Evolutionary conservation across 2,797 vertebrate genomes (phyloP).

Genomic region (Phoebastria nigripes): DNA sequence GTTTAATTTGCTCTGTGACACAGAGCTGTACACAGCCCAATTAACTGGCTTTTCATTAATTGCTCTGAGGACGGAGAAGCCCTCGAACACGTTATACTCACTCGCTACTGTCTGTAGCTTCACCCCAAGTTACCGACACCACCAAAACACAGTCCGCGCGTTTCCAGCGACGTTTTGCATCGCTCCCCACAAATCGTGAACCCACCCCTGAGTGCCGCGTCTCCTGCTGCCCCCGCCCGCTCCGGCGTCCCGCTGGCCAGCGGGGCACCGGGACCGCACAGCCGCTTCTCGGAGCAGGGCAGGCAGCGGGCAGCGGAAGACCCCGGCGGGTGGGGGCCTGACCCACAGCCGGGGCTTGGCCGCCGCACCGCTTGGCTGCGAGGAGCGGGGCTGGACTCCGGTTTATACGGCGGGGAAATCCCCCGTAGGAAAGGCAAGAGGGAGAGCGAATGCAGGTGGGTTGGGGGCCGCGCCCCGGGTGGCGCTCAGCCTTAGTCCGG

Average conservation of each 20-base stretch:
- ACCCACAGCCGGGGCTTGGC: neutral
- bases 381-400: too few species aligned
- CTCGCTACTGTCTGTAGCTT: neutral
- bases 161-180: neutral
- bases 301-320: neutral
- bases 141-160: fast-evolving
- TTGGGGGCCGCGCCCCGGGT: neutral
- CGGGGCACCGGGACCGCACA: neutral
- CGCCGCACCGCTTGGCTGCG: neutral
- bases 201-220: fast-evolving
- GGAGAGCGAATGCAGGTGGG: too few species aligned
- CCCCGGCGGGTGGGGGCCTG: neutral
- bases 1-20: neutral
- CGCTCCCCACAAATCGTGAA: fast-evolving
- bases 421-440: neutral
- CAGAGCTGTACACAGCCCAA: too few species aligned
- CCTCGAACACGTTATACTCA: neutral
- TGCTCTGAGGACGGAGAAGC: neutral
- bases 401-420: fast-evolving
- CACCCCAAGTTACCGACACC: neutral
- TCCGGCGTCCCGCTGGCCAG: too few species aligned
- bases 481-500: neutral
- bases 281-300: neutral
- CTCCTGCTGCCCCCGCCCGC: neutral
- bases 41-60: neutral